Conservation (phyloP, 2,113 vertebrate genomes). For the Rostratula benghalensis region DNA sequence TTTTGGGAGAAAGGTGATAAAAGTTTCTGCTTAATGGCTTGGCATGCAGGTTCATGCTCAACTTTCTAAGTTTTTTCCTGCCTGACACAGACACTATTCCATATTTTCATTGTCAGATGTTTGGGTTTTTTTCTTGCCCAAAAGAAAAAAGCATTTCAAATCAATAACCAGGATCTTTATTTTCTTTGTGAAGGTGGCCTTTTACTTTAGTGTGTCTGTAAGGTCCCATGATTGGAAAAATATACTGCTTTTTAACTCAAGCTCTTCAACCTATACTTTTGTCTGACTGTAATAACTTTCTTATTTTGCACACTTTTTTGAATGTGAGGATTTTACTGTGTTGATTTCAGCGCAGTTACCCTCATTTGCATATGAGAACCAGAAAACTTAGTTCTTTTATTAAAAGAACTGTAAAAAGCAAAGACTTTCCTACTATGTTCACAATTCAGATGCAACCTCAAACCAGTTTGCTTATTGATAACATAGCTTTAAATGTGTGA, state of each 20-base stretch:
- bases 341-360: neutral
- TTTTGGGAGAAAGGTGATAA: neutral
- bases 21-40: neutral
- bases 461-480: neutral
- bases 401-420: neutral
- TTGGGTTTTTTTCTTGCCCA: neutral
- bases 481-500: neutral
- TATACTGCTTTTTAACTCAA: neutral
- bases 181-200: neutral
- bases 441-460: neutral
- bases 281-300: neutral
- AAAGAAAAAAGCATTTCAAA: neutral
- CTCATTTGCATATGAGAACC: neutral
- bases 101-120: neutral
- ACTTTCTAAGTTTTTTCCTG: neutral
- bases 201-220: neutral
- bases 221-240: neutral
- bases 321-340: neutral
- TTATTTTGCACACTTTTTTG: neutral
- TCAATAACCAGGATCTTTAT: neutral
- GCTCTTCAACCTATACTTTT: neutral
- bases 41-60: neutral
- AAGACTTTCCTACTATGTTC: neutral
- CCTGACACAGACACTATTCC: neutral
- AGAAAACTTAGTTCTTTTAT: neutral